phyloP scores from a whole-genome alignment of 37 sponge, comb jelly and placozoan genomes.

The Agelas oroides region DNA sequence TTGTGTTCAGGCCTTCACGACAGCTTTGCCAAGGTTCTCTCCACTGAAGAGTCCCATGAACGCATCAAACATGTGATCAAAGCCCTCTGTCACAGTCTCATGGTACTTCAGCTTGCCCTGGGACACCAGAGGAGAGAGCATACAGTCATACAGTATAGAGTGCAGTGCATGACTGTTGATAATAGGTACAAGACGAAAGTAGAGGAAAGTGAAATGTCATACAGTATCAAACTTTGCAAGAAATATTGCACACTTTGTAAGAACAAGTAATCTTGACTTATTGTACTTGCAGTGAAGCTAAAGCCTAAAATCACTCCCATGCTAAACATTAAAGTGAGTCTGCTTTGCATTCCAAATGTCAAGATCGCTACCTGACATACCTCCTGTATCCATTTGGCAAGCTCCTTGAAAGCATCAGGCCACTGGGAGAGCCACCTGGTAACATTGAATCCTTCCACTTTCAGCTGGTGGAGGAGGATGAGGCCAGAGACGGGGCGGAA shows the following conservation, averaged over 20 bases:
- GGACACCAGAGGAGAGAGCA: no score
- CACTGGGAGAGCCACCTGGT: conserved; percentile 38
- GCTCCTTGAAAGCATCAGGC: conserved; percentile 61
- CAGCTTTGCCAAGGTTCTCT: conserved; percentile 73
- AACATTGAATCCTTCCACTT: conserved; percentile 71
- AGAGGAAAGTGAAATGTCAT: no score
- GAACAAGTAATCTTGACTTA: no score
- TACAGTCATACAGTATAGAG: no score
- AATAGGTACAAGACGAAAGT: no score
- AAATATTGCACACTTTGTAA: no score
- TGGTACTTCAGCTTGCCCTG: conserved; percentile 71
- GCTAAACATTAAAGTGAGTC: no score
- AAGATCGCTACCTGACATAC: conserved; percentile 31
- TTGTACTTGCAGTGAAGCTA: no score
- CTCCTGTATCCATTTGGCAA: conserved; percentile 74
- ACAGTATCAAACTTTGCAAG: no score
- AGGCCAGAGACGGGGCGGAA: background rate
- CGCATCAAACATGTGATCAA: conserved; percentile 87
- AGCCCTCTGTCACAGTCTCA: conserved; percentile 73
- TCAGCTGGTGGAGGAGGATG: conserved; percentile 70
- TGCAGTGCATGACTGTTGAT: no score
- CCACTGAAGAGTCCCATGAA: conserved; percentile 76
- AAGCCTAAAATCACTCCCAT: no score
- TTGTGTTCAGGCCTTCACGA: conserved; percentile 27
- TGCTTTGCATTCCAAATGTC: background rate